phyloP scores from a whole-genome alignment of 2,113 vertebrate species.

The Chloropsis cyanopogon region DNA sequence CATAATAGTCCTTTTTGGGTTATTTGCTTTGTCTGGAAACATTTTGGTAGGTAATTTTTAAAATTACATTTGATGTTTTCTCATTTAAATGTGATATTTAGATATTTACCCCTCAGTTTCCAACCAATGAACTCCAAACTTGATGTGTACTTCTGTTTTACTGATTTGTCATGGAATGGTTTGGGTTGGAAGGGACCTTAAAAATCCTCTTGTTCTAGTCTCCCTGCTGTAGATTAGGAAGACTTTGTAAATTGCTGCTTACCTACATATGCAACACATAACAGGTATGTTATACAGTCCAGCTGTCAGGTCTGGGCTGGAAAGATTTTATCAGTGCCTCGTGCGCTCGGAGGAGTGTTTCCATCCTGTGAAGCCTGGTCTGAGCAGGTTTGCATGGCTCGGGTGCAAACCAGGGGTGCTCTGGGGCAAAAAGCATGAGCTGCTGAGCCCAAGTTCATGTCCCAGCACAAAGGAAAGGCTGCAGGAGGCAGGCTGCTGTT shows the following conservation, averaged over 20 bases:
- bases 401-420: background rate
- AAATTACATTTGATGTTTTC: background rate
- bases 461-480: background rate
- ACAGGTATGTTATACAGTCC: no score
- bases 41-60: background rate
- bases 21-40: background rate
- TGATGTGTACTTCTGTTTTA: background rate
- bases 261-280: rapidly evolving
- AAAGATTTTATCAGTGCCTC: background rate
- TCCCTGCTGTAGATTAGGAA: rapidly evolving
- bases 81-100: background rate
- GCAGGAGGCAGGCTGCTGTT: background rate
- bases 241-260: background rate
- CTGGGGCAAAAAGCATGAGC: background rate
- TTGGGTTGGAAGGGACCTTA: background rate
- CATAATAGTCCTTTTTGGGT: background rate
- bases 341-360: background rate
- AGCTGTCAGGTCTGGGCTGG: background rate
- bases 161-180: background rate
- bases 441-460: rapidly evolving
- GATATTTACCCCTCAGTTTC: background rate
- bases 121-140: background rate
- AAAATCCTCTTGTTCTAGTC: background rate
- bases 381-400: background rate
- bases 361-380: background rate